Conservation (phyloP, 92 coral and sea anemone genomes). For the Zoanthus solanderi region DNA sequence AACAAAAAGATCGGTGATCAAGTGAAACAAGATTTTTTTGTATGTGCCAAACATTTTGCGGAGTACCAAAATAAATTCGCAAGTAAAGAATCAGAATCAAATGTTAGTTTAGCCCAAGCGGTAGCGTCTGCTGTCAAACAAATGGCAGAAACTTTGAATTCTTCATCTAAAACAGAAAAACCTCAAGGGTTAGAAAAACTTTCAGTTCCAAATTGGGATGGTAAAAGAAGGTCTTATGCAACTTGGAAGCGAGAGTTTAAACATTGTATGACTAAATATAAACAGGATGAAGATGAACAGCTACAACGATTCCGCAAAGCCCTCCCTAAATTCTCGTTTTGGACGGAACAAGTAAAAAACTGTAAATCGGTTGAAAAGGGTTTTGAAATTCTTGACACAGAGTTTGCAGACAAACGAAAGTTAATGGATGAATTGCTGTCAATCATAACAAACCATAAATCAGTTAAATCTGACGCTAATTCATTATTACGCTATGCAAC, state of each 20-base stretch:
- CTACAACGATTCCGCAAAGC: constrained; percentile 68
- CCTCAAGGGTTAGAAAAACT: constrained; percentile 25
- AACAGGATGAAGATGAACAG: constrained; percentile 38
- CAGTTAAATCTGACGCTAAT: constrained; percentile 42
- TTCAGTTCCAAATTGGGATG: constrained; percentile 72
- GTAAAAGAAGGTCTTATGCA: constrained; percentile 57
- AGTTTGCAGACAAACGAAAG: constrained; percentile 70
- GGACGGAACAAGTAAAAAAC: constrained; percentile 67
- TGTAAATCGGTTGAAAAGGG: constrained; percentile 59
- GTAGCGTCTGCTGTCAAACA: constrained; percentile 17
- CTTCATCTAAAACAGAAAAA: too few species aligned
- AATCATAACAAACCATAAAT: constrained; percentile 4
- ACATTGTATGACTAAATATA: constrained; percentile 59
- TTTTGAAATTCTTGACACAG: constrained; percentile 66
- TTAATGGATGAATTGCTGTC: constrained; percentile 53
- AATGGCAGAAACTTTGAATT: constrained; percentile 8
- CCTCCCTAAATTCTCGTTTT: constrained; percentile 53
- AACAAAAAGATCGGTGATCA: too few species aligned
- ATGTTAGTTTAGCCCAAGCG: not conserved
- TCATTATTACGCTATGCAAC: constrained; percentile 52
- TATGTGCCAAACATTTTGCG: too few species aligned
- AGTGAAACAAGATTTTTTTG: too few species aligned
- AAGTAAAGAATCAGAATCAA: constrained; percentile 20
- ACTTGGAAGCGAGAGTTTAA: constrained; percentile 69
- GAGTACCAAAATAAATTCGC: not conserved